Percentiles rank a stretch among this genome's conserved stretches.
These are phyloP conservation scores for Lasioglossum marginatum DNA, from an alignment of 2,888 invertebrate genomes.

Conservation along the genomic window DNA sequence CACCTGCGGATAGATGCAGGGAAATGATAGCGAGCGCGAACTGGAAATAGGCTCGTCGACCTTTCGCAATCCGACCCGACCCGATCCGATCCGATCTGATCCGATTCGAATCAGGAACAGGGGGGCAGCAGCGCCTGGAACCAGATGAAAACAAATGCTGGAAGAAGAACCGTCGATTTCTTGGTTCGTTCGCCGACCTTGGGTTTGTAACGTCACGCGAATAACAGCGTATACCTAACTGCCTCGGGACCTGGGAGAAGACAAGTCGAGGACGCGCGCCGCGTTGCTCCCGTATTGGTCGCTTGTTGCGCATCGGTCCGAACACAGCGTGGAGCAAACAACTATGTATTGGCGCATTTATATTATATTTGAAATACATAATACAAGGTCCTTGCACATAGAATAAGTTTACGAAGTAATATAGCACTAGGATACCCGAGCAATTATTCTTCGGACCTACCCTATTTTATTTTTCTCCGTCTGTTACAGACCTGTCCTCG, in stretches of 20 bases:
- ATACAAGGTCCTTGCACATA: no score
- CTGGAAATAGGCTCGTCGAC: slow-evolving; percentile 62
- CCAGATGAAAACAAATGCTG: slow-evolving; percentile 26
- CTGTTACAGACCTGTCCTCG: slow-evolving; percentile 10
- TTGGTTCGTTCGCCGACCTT: slow-evolving; percentile 82
- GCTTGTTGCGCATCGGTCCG: background rate
- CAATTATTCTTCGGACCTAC: background rate
- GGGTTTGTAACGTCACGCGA: slow-evolving; percentile 80
- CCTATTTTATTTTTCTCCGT: background rate
- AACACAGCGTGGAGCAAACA: fast-evolving
- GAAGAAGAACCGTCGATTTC: slow-evolving; percentile 51
- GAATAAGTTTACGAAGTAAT: no score
- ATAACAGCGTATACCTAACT: slow-evolving; percentile 75
- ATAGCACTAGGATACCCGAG: no score
- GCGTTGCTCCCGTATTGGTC: slow-evolving; percentile 47
- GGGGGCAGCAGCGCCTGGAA: background rate
- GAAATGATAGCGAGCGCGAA: slow-evolving; percentile 70
- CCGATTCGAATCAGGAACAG: background rate
- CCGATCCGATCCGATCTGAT: slow-evolving; percentile 35
- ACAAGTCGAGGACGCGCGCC: slow-evolving; percentile 73
- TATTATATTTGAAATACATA: background rate
- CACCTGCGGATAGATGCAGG: slow-evolving; percentile 62
- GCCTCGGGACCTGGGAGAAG: slow-evolving; percentile 68
- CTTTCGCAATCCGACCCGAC: slow-evolving; percentile 38
- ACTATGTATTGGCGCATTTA: background rate